These are phyloP conservation scores for Papilio polytes DNA, from an alignment of 1,140 invertebrate genomes.

Conservation along the genomic window DNA sequence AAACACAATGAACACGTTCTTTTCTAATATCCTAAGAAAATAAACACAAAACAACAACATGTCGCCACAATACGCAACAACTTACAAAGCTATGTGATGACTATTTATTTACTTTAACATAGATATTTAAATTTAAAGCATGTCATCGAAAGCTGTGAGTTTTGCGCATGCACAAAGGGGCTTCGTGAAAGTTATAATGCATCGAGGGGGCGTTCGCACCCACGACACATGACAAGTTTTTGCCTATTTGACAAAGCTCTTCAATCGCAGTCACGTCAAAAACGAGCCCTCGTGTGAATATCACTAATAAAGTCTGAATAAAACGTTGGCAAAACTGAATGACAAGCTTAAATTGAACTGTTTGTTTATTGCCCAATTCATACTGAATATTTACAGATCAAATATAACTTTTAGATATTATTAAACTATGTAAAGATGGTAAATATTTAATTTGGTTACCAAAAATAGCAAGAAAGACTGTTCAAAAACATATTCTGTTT, in stretches of 20 bases:
- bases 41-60: background rate
- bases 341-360: conserved; percentile 44
- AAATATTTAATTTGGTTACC: background rate
- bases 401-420: background rate
- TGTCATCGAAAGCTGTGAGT: conserved; percentile 36
- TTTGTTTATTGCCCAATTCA: conserved; percentile 6
- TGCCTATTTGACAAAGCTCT: conserved; percentile 69
- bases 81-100: background rate
- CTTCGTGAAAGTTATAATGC: conserved; percentile 48
- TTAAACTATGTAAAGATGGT: background rate
- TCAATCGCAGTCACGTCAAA: conserved; percentile 58
- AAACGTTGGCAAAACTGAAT: conserved; percentile 64
- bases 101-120: conserved; percentile 35
- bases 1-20: no score
- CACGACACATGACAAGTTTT: conserved; percentile 67
- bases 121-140: conserved; percentile 40
- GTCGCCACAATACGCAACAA: background rate
- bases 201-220: conserved; percentile 68
- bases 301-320: conserved; percentile 63
- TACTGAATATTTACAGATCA: conserved; percentile 26
- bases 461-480: background rate
- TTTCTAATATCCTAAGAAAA: no score
- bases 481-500: no score
- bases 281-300: conserved; percentile 57
- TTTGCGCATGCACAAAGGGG: conserved; percentile 52